A percentile compares a stretch with the other conserved stretches of the same genome.
Evolutionary conservation across 2,113 vertebrate species (phyloP).

Genomic region (Talpa occidentalis): DNA sequence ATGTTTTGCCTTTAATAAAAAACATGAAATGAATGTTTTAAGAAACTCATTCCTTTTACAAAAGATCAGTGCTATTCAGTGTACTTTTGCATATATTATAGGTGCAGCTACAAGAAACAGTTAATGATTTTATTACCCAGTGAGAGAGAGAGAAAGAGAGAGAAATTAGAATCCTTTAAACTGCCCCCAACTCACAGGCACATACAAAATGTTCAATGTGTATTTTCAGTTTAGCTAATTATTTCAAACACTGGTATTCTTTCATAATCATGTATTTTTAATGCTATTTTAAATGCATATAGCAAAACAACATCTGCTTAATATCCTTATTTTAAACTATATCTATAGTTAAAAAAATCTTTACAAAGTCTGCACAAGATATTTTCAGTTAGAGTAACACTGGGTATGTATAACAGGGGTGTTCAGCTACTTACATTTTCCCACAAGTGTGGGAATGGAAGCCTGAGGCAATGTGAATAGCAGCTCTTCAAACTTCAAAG

Average conservation of each 20-base stretch:
- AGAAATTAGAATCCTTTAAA: neutral
- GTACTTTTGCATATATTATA: neutral
- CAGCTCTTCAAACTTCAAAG: conserved; percentile 87
- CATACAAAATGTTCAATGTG: neutral
- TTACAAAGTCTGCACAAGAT: conserved; percentile 57
- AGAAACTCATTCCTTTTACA: neutral
- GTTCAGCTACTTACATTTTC: conserved; percentile 78
- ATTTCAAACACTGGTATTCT: neutral
- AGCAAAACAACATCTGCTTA: conserved; percentile 71
- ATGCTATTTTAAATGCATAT: conserved; percentile 52
- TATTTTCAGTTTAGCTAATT: neutral
- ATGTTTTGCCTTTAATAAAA: conserved; percentile 56
- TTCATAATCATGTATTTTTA: conserved; percentile 49
- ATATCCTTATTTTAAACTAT: conserved; percentile 57
- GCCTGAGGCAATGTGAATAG: conserved; percentile 86
- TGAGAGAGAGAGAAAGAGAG: neutral
- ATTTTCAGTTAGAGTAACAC: conserved; percentile 72
- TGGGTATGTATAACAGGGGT: conserved; percentile 73
- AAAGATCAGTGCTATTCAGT: neutral
- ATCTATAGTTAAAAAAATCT: conserved; percentile 46
- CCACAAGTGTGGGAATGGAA: conserved; percentile 81
- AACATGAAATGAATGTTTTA: neutral
- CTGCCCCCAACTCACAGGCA: neutral
- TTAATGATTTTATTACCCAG: conserved; percentile 10
- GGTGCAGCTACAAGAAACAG: neutral